Evolutionary conservation across 2,888 invertebrate species (phyloP).

Genomic region (Muscina levida): DNA sequence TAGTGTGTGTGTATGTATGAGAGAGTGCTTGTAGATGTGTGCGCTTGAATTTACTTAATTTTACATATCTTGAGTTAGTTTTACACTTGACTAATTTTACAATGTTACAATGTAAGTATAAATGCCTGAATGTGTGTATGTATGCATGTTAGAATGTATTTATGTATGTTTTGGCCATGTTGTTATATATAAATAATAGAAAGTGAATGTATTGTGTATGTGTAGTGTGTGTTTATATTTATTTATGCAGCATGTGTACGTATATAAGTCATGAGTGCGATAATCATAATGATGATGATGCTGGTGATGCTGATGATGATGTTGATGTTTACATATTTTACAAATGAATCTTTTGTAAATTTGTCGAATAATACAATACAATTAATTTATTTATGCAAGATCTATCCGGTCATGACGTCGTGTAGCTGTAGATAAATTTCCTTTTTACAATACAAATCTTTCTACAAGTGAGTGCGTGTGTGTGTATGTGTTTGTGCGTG

Average conservation of each 20-base stretch:
- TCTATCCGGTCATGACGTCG: constrained; percentile 17
- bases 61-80: constrained; percentile 39
- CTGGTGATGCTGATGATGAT: constrained; percentile 9
- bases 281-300: neutral
- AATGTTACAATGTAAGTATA: constrained; percentile 45
- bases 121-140: constrained; percentile 32
- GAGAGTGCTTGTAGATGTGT: neutral
- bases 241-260: constrained; percentile 1
- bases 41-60: constrained; percentile 23
- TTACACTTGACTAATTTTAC: constrained; percentile 57
- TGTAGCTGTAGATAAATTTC: no score
- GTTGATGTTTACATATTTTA: constrained; percentile 40
- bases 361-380: constrained; percentile 39
- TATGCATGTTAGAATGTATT: neutral
- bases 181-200: no score
- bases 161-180: constrained; percentile 13
- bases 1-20: constrained; percentile 1
- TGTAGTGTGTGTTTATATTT: constrained; percentile 8
- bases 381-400: constrained; percentile 38
- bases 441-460: no score
- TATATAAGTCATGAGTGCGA: neutral
- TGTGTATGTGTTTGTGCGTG: no score
- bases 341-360: constrained; percentile 42
- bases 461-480: no score
- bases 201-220: neutral